Evolutionary conservation across 2,888 invertebrate species (phyloP).

Genomic region (Carcina quercana): DNA sequence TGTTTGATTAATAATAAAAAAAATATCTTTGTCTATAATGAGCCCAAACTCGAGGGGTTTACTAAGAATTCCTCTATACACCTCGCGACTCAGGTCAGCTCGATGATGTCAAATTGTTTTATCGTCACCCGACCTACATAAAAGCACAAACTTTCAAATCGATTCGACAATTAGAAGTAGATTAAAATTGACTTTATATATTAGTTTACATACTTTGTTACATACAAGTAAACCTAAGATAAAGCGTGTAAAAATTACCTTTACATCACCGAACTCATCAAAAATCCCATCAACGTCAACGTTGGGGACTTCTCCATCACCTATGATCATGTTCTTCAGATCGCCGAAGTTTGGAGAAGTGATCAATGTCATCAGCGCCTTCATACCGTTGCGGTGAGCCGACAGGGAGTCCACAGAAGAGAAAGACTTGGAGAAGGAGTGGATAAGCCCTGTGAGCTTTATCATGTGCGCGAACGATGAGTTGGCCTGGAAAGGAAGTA

Average conservation of each 20-base stretch:
- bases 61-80: too few relatives aligned
- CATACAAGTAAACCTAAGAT: too few relatives aligned
- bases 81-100: too few relatives aligned
- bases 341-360: constrained; percentile 31
- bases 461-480: constrained; percentile 66
- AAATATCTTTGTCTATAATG: too few relatives aligned
- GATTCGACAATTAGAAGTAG: too few relatives aligned
- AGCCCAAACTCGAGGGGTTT: too few relatives aligned
- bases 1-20: too few relatives aligned
- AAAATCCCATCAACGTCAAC: constrained; percentile 41
- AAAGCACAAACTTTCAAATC: too few relatives aligned
- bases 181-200: too few relatives aligned
- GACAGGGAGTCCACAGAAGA: constrained; percentile 38
- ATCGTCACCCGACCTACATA: too few relatives aligned
- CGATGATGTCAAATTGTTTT: too few relatives aligned
- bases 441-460: constrained; percentile 47
- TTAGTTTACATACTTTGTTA: too few relatives aligned
- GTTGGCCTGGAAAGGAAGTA: constrained; percentile 60
- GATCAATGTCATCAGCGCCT: constrained; percentile 34
- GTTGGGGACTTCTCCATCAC: constrained; percentile 18
- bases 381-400: constrained; percentile 38
- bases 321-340: constrained; percentile 26
- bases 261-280: constrained; percentile 41
- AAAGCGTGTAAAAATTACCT: constrained; percentile 29
- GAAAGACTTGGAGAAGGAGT: constrained; percentile 47